A percentile compares a stretch with the other conserved stretches of the same genome.
Conservation (phyloP, 2,797 vertebrate genomes). For the Otus scops region DNA sequence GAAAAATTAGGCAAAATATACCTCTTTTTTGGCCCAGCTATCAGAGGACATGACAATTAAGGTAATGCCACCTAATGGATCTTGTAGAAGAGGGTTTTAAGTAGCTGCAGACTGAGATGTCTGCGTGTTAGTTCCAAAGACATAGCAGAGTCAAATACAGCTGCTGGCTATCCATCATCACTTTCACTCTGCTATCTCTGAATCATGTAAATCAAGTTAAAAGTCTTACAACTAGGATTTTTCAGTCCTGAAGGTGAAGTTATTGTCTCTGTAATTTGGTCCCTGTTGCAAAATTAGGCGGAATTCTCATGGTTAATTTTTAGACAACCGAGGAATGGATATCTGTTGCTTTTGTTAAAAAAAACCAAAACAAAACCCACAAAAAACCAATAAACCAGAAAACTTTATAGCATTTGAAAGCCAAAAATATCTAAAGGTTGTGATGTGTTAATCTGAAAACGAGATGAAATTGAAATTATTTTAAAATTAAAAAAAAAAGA, state of each 20-base stretch:
- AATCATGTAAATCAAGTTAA: not conserved
- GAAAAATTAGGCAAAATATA: constrained; percentile 6
- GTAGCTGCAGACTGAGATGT: constrained; percentile 21
- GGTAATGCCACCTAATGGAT: not conserved
- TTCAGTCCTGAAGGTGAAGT: not conserved
- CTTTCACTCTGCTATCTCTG: constrained; percentile 25
- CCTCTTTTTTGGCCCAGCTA: constrained; percentile 20
- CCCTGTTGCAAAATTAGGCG: not conserved
- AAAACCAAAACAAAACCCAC: not conserved
- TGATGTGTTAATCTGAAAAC: not conserved
- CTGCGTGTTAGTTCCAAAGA: constrained; percentile 25
- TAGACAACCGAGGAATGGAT: not conserved
- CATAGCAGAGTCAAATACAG: constrained; percentile 22
- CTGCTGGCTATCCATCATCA: constrained; percentile 32
- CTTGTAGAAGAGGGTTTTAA: constrained; percentile 22
- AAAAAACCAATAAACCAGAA: not conserved
- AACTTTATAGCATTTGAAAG: not conserved
- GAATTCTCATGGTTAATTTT: not conserved
- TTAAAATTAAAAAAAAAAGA: not conserved
- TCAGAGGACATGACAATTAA: constrained; percentile 41
- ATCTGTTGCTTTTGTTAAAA: not conserved
- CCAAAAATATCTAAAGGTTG: not conserved
- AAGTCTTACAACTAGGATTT: not conserved
- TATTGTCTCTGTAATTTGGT: not conserved
- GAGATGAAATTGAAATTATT: not conserved